Evolutionary conservation across 2,888 invertebrate genomes (phyloP).

Genomic region (Leptinotarsa peninsularis): DNA sequence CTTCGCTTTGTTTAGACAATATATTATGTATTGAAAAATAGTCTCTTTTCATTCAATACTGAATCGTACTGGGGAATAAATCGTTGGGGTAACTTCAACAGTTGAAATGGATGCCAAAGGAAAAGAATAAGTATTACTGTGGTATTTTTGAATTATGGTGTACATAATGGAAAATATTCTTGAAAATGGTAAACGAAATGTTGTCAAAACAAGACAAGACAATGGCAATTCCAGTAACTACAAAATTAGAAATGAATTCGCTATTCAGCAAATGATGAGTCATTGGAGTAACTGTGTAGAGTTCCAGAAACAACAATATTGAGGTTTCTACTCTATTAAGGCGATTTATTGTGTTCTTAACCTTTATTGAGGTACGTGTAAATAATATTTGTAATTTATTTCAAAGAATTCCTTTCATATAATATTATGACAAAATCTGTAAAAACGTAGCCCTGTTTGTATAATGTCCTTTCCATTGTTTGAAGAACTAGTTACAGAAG

Average conservation of each 20-base stretch:
- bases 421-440: background rate
- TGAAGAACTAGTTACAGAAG: slow-evolving; percentile 6
- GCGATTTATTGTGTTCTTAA: background rate
- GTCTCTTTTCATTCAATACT: too few species aligned
- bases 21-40: too few species aligned
- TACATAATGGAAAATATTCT: too few species aligned
- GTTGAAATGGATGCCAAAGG: too few species aligned
- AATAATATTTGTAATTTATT: background rate
- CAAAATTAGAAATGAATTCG: slow-evolving; percentile 16
- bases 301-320: slow-evolving; percentile 7
- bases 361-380: background rate
- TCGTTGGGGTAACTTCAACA: too few species aligned
- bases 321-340: background rate
- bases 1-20: too few species aligned
- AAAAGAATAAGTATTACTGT: too few species aligned
- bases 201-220: background rate
- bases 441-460: background rate
- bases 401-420: background rate
- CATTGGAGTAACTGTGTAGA: slow-evolving; percentile 16
- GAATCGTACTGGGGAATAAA: too few species aligned
- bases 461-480: slow-evolving; percentile 14
- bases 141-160: too few species aligned
- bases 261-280: background rate
- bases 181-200: too few species aligned
- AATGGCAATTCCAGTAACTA: slow-evolving; percentile 21